Base-by-base conservation (phyloP, 1,140 invertebrate genomes). In the Aphaenogaster ashmeadi region DNA sequence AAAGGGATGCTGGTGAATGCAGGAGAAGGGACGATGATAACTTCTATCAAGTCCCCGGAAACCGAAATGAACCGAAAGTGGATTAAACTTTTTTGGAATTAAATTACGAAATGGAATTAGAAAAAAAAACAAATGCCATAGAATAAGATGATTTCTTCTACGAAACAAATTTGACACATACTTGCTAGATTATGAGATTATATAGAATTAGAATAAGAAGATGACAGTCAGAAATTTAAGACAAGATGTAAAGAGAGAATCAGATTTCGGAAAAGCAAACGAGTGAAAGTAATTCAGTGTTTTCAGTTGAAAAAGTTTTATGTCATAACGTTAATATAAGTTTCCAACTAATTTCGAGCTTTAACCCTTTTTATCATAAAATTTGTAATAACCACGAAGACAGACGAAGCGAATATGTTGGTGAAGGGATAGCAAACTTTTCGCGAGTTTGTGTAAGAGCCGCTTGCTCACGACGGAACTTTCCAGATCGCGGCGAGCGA, bases 401-500 rank as follows among this genome's bases (percentile, higher is more conserved):
- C 11, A 56, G 47, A 72, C 44, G 84, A 56, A 88, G 52, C 38
- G 38, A 60, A 69, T 38, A 27, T 44, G 50, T 15, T 79, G 47
- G 5, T 47, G 64, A 86, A 86, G 36, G 58, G 88, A 75, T 15
- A 52, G 58, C 18, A 54, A 88, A 88, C 86, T 90, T 79, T 90
- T 74, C 77, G 33, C 15, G 38, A 54, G 79, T 58, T 84, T 41
- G 52, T 62, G 36, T 84, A 75, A 67, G 50, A 52, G 18, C 36
- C 36, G 47, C 27, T 66, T 54, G 50, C 38, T 60, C 58, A 41
- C n/a, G 72, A 47, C 9, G 62, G 86, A 90, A 91, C 77, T 90
- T 90, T 88, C 69, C 75, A 88, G 75, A 90, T 91, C 89, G 77
- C 50, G 64, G 27, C 77, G 60, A 80, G 58, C 71, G 75, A 91